Conservation (phyloP, 2,113 vertebrate species). For the Xenotilapia leptura region DNA sequence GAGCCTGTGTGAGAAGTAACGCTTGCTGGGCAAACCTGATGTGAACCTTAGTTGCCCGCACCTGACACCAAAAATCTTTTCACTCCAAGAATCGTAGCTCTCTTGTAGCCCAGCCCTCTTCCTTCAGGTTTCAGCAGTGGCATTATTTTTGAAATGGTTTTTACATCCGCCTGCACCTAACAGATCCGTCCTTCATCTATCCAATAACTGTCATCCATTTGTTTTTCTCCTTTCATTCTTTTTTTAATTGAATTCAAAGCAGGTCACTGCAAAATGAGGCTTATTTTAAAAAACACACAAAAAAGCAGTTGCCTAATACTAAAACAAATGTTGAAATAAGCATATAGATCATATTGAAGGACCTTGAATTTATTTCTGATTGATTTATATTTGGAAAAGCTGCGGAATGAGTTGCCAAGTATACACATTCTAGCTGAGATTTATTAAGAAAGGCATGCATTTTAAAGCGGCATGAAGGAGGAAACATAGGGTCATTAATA, state of each 20-base stretch:
- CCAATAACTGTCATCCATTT: slow-evolving; percentile 17
- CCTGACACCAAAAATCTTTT: slow-evolving; percentile 41
- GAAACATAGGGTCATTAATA: neutral
- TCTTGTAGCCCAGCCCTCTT: neutral
- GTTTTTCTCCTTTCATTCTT: neutral
- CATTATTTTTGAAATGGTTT: slow-evolving; percentile 1
- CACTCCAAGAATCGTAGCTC: neutral
- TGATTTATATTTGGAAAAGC: neutral
- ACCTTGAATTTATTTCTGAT: neutral
- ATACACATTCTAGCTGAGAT: slow-evolving; percentile 42
- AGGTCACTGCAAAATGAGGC: slow-evolving; percentile 5
- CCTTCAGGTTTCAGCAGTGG: slow-evolving; percentile 6
- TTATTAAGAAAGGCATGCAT: slow-evolving; percentile 1
- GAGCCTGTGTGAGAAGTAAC: neutral
- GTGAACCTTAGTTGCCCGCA: slow-evolving; percentile 23
- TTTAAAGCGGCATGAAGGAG: neutral
- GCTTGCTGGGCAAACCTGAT: neutral
- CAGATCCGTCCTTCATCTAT: slow-evolving; percentile 51
- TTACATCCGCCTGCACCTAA: slow-evolving; percentile 11
- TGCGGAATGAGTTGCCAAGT: slow-evolving; percentile 16
- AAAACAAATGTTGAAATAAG: neutral
- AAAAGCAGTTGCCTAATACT: neutral
- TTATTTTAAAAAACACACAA: neutral
- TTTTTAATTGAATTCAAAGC: neutral
- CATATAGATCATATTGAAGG: neutral